Evolutionary conservation across 2,113 vertebrate species (phyloP), one percentile per base, ranked within the genome.

Genomic region (Amphiprion percula): DNA sequence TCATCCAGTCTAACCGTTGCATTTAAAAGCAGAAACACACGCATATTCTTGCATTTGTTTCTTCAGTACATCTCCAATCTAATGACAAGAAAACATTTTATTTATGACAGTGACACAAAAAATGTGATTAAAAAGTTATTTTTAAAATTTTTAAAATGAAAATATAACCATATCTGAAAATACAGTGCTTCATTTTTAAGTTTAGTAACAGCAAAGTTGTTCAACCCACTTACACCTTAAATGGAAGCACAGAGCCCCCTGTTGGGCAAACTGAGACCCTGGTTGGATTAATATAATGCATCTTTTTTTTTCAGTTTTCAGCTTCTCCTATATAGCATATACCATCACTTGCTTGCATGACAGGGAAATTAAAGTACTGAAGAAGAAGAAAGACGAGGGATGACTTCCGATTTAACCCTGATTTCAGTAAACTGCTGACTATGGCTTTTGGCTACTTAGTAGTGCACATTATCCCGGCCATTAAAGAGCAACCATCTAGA

Each of bases 341-440:
- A 17, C 12, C 12, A 12, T 37, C n/a, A 4, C 14, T 24, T 73
- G 24, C 10, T 65, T 15, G 62, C 8, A 4, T 68, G 26, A 39
- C 23, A 56, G 49, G 12, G 23, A 60, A 65, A 53, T 65, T 26
- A 68, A 84, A 75, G 44, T 28, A 23, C 1, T 5, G 23, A 23
- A 41, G 62, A 39, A 68, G 47, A 73, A 54, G 47, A 53, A 15
- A 55, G 19, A 4, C 10, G 16, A 10, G 8, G 33, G 61, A 50
- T n/a, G 17, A 59, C 62, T 81, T 72, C 56, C 65, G 21, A 61
- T 84, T 83, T 65, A 72, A 74, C 60, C 50, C 63, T 39, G 30
- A 63, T 79, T 65, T 80, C n/a, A 76, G n/a, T 54, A 55, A 81
- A 85, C 33, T 86, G 84, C 89, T 87, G 75, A 87, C 80, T n/a